Conservation (phyloP, 2,113 vertebrate genomes). For the Butastur rufipennis region DNA sequence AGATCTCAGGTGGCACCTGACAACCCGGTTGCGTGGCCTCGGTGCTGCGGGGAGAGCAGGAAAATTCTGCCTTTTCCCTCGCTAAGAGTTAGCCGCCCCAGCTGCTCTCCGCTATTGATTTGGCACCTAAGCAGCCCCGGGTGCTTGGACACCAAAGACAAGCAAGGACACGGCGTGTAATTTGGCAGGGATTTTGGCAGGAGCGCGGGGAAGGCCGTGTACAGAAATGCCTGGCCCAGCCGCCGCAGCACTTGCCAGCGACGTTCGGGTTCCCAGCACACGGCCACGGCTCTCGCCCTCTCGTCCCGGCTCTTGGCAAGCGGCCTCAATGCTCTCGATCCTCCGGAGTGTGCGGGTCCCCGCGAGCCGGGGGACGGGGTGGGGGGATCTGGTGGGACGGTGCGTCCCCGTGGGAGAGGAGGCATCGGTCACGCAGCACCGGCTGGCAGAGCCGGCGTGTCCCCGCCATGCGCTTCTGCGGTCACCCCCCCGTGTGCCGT, state of each 20-base stretch:
- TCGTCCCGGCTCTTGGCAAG: neutral
- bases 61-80: neutral
- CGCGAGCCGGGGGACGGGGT: fast-evolving
- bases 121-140: neutral
- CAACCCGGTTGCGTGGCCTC: neutral
- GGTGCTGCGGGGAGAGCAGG: fast-evolving
- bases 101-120: neutral
- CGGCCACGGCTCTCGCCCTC: neutral
- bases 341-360: neutral
- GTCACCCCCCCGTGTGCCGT: fast-evolving
- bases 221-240: neutral
- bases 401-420: neutral
- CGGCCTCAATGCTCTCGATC: neutral
- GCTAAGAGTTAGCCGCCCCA: neutral
- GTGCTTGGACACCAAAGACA: neutral
- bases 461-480: fast-evolving
- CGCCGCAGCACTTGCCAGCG: fast-evolving
- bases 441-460: neutral
- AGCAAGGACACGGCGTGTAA: neutral
- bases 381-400: fast-evolving
- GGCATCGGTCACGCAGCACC: neutral
- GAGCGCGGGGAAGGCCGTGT: neutral
- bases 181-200: neutral
- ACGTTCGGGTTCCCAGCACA: fast-evolving
- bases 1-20: neutral